A percentile compares a stretch with the other conserved stretches of the same genome.
Conservation (phyloP, 2,888 invertebrate genomes). For the Phorcus lineatus region DNA sequence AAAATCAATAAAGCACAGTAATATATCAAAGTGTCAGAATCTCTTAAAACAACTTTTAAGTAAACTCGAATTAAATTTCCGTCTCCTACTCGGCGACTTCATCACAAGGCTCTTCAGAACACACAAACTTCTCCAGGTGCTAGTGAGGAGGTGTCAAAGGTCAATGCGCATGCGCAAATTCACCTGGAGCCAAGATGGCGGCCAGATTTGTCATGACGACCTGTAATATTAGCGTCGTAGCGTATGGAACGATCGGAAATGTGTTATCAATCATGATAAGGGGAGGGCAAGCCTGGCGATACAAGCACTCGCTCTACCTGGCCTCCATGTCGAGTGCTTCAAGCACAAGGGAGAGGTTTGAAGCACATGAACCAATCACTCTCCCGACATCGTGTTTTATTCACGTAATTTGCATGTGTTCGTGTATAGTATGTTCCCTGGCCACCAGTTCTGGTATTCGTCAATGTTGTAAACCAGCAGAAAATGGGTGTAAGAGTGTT, state of each 20-base stretch:
- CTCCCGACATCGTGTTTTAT: too few relatives aligned
- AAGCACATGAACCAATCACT: too few relatives aligned
- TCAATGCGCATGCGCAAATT: slow-evolving; percentile 11
- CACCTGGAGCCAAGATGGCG: slow-evolving; percentile 16
- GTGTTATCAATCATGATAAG: slow-evolving; percentile 22
- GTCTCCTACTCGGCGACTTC: background rate
- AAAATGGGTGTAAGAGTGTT: too few relatives aligned
- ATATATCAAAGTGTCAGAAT: too few relatives aligned
- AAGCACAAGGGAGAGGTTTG: too few relatives aligned
- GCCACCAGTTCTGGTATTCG: too few relatives aligned
- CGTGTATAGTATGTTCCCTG: too few relatives aligned
- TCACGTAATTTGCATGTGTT: too few relatives aligned
- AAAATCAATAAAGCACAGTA: too few relatives aligned
- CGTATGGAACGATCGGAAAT: slow-evolving; percentile 17
- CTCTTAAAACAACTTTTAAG: background rate
- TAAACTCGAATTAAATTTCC: slow-evolving; percentile 12
- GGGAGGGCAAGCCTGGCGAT: background rate
- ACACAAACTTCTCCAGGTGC: slow-evolving; percentile 13
- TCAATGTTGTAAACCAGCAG: too few relatives aligned
- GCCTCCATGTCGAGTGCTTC: too few relatives aligned
- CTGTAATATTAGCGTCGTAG: background rate
- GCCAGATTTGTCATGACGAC: slow-evolving; percentile 9
- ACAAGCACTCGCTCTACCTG: background rate
- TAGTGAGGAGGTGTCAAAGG: background rate
- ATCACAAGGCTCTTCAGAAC: slow-evolving; percentile 16